Base-by-base conservation (phyloP, 2,797 vertebrate genomes). In the Anabas testudineus region DNA sequence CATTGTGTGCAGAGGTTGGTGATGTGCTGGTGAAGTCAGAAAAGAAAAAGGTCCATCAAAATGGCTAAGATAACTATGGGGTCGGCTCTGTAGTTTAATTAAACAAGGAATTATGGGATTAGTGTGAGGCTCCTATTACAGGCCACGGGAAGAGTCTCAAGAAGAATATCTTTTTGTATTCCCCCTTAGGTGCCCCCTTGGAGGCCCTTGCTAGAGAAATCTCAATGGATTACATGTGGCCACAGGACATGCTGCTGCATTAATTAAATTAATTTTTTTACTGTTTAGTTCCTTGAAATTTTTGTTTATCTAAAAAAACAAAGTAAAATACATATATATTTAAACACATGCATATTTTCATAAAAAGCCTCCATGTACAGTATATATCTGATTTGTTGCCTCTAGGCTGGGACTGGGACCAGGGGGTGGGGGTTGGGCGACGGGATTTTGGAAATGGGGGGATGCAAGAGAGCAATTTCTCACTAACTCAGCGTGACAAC, bases 41-140 rank as follows among this genome's bases (percentile, higher is more conserved):
- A 82, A 77, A 77, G 68, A 88, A 79, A n/a, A 83, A 80, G 81
- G 76, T 71, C 71, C 69, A 81, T 90, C 87, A 89, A 87, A 89
- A 80, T 55, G 86, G 71, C 81, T 91, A 81, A 83, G 81, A 90
- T 76, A 87, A 82, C 68, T 64, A 83, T 75, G 83, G 88, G 88
- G 88, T 89, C 74, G 67, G 80, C 91, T 88, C 90, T 80, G 79
- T 87, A 93, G 92, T 95, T 95, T 94, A 94, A 95, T 94, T 93
- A 95, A 94, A 93, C 93, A 93, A 93, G 93, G 94, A 94, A 94
- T 95, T 95, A 93, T 89, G 89, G 95, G 95, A 95, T 96, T 95
- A 95, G 90, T 88, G 69, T 46, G 80, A 90, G 87, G 77, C 80
- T 92, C 87, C 91, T 84, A 91, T 93, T 93, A 91, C 86, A 92